Conservation (phyloP, 1,140 invertebrate genomes). For the Drosophila melanica region DNA sequence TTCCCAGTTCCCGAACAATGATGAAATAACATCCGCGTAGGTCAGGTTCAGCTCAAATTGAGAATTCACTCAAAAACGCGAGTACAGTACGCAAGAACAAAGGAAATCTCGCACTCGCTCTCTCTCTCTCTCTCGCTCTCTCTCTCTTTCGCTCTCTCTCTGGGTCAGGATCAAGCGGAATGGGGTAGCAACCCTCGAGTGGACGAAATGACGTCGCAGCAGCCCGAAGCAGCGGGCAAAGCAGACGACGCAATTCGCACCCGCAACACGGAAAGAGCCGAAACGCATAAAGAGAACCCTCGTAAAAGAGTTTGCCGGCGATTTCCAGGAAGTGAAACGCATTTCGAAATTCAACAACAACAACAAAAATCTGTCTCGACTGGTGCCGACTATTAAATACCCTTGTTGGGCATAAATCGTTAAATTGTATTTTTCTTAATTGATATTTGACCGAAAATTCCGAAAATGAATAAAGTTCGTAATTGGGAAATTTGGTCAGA, state of each 20-base stretch:
- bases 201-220: constrained; percentile 54
- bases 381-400: background rate
- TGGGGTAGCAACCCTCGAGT: constrained; percentile 49
- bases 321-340: constrained; percentile 44
- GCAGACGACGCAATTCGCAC: constrained; percentile 26
- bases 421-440: too few species aligned
- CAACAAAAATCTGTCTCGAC: background rate
- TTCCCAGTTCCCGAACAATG: constrained; percentile 46
- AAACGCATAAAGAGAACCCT: constrained; percentile 1
- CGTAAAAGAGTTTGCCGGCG: constrained; percentile 30
- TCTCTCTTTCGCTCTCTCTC: background rate
- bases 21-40: constrained; percentile 41
- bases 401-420: background rate
- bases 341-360: constrained; percentile 19
- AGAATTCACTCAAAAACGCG: constrained; percentile 29
- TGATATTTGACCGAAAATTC: too few species aligned
- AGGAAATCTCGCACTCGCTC: constrained; percentile 20
- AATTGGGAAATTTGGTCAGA: too few species aligned
- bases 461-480: too few species aligned
- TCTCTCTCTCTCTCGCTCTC: constrained; percentile 1
- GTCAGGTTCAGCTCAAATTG: constrained; percentile 36
- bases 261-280: constrained; percentile 16
- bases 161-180: constrained; percentile 24
- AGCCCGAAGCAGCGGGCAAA: constrained; percentile 37
- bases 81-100: constrained; percentile 47